Evolutionary conservation across 2,797 vertebrate species (phyloP), one percentile per base, ranked within the genome.

Genomic region (Pseudopleuronectes americanus): DNA sequence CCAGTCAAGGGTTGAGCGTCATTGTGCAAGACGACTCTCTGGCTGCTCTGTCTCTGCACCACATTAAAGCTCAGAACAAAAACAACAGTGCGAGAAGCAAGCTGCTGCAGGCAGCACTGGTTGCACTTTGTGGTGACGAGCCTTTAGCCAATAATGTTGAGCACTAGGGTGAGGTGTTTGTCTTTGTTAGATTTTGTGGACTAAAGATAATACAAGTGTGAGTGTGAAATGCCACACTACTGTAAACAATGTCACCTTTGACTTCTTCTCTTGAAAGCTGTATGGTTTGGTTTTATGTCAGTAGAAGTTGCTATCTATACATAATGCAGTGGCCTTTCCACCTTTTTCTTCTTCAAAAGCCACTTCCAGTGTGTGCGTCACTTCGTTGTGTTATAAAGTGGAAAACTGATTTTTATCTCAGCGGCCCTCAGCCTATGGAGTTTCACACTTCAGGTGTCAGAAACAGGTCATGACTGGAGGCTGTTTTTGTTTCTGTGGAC

Each of bases 21-120:
- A 57, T 81, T 74, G 16, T 63, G 79, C 75, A 84, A 79, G 71
- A 51, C 33, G 57, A 28, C 43, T 45, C 23, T 63, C 4, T 0
- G 43, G 47, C 14, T 36, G 70, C 63, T 65, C 45, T 69, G 12
- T 62, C 59, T 61, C 68, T 31, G 54, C 58, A 61, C 22, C 31
- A 2, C 36, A 61, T 58, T 45, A 68, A 71, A 64, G 12, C 8
- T 28, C 38, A 6, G 4, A 54, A 71, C 28, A 31, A 38, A 71
- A 64, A 55, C 69, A 69, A 52, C 69, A 67, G 28, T 12, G 6
- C 0, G 1, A 31, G 31, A 41, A 74, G 13, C 56, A 7, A 4
- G 2, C 38, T 0, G 19, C 38, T 56, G 28, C 49, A 47, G 9
- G 55, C 43, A 45, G 72, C 9, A 75, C 71, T 60, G 17, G 9